Percentiles rank a stretch among this genome's conserved stretches.
Evolutionary conservation across 2,888 invertebrate genomes (phyloP).

Genomic region (Chymomyza procnemis): DNA sequence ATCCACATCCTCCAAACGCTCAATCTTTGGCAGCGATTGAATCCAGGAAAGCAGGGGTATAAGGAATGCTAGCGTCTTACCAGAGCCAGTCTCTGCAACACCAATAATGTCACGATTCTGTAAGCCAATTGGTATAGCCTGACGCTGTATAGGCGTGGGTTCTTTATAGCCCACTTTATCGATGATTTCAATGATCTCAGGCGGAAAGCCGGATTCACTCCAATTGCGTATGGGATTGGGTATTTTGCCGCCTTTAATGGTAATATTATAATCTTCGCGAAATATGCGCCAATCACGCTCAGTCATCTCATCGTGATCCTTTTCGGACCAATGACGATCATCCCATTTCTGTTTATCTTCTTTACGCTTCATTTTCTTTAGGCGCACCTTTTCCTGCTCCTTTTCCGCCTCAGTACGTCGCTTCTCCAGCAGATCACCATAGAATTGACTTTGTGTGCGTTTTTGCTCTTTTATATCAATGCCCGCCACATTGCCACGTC

Average conservation of each 20-base stretch:
- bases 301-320: slow-evolving; percentile 95
- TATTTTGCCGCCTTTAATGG: slow-evolving; percentile 97
- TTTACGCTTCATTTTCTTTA: slow-evolving; percentile 94
- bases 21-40: slow-evolving; percentile 96
- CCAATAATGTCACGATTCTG: slow-evolving; percentile 98
- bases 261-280: slow-evolving; percentile 98
- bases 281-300: slow-evolving; percentile 99
- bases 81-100: slow-evolving; percentile 99
- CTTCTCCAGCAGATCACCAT: slow-evolving; percentile 95
- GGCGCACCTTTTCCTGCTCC: slow-evolving; percentile 94
- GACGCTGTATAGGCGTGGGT: slow-evolving; percentile 98
- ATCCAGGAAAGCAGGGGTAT: slow-evolving; percentile 99
- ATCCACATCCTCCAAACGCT: slow-evolving; percentile 92
- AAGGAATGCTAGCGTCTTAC: slow-evolving; percentile 98
- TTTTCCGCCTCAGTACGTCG: slow-evolving; percentile 97
- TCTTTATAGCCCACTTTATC: slow-evolving; percentile 97
- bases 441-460: slow-evolving; percentile 97
- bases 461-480: slow-evolving; percentile 98
- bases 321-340: slow-evolving; percentile 99
- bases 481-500: slow-evolving; percentile 97
- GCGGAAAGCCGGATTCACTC: slow-evolving; percentile 94
- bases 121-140: slow-evolving; percentile 98
- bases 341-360: slow-evolving; percentile 99
- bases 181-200: slow-evolving; percentile 95
- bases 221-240: slow-evolving; percentile 97